A percentile compares a stretch with the other conserved stretches of the same genome.
phyloP scores from a whole-genome alignment of 2,113 vertebrate genomes.

The Elephantulus edwardii region DNA sequence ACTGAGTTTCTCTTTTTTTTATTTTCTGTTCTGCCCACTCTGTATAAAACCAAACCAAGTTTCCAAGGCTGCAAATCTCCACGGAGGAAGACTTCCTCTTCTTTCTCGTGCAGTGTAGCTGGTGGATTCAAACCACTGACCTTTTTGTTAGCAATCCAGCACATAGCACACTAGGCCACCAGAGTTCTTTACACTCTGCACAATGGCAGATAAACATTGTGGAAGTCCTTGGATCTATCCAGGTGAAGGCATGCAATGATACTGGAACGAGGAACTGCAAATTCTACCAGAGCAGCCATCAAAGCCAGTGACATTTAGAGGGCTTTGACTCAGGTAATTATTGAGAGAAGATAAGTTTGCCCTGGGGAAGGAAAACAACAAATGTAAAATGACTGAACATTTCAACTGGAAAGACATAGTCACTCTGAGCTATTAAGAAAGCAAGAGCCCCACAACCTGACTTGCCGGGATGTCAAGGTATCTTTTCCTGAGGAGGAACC shows the following conservation, averaged over 20 bases:
- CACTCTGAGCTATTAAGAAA: not conserved
- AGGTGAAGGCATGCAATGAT: slow-evolving; percentile 43
- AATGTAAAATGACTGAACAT: slow-evolving; percentile 20
- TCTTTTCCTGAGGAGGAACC: not conserved
- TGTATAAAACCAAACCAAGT: no score
- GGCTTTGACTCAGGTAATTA: slow-evolving; percentile 76
- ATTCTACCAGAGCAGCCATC: slow-evolving; percentile 58
- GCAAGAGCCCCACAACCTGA: not conserved
- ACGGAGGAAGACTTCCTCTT: no score
- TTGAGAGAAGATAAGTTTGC: slow-evolving; percentile 61
- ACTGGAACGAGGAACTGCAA: slow-evolving; percentile 65
- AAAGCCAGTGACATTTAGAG: slow-evolving; percentile 76
- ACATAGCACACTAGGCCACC: no score
- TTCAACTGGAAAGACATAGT: slow-evolving; percentile 1
- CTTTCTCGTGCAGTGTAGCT: no score
- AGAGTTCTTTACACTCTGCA: not conserved
- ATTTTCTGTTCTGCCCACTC: not conserved
- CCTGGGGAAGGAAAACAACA: slow-evolving; percentile 51
- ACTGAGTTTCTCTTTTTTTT: not conserved
- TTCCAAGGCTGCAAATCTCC: no score
- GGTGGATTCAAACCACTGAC: no score
- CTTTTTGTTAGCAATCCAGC: no score
- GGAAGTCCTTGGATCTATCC: slow-evolving; percentile 19
- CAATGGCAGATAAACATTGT: slow-evolving; percentile 37
- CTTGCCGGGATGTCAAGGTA: not conserved